Base-by-base conservation (phyloP, 1,140 invertebrate species). In the Drosophila pandora region DNA sequence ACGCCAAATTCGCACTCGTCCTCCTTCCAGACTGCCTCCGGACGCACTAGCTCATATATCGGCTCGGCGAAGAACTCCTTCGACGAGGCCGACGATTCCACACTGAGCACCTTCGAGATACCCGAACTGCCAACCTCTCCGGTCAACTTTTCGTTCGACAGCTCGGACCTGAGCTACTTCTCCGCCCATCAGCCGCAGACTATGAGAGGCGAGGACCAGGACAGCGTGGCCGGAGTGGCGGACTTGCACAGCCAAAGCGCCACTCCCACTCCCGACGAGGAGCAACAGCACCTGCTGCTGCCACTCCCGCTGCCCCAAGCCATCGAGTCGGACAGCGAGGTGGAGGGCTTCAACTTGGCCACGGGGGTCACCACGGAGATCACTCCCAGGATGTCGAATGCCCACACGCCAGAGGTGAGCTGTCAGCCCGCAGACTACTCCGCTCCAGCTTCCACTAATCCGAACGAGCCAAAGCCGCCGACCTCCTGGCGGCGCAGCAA, bases 1-100 rank as follows among this genome's bases (percentile, higher is more conserved):
- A 94, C 92, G 54, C 93, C 94, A 23, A 93, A 94, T 22, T 93
- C 94, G 65, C 95, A 94, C 6, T 95, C 94, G 13, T 95, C 94
- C 32, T 95, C 95, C 76, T 94, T 94, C 53, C 95, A 94, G 2
- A 94, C 94, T 1, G 95, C 94, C 10, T 95, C 95, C 67, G 94
- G 95, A 53, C 91, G 92, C 37, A 91, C 91, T 6, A 92, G 92
- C 53, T 92, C 93, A 0, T 93, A 93, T 28, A 94, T 93, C 79
- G 93, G 93, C 8, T 91, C 77, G 6, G 91, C 82, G 2, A 91
- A 91, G 57, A 89, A 78, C 57, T 91, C 91, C 28, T 87, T 91
- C 23, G 91, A 92, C 7, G 90, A 91, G 54, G 90, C 80, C 0
- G 90, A 91, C 34, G 90, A 91, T 17, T 90, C 87, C 1, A 91